Evolutionary conservation across 2,888 invertebrate species (phyloP).

Genomic region (Chalcosyrphus nemorum): DNA sequence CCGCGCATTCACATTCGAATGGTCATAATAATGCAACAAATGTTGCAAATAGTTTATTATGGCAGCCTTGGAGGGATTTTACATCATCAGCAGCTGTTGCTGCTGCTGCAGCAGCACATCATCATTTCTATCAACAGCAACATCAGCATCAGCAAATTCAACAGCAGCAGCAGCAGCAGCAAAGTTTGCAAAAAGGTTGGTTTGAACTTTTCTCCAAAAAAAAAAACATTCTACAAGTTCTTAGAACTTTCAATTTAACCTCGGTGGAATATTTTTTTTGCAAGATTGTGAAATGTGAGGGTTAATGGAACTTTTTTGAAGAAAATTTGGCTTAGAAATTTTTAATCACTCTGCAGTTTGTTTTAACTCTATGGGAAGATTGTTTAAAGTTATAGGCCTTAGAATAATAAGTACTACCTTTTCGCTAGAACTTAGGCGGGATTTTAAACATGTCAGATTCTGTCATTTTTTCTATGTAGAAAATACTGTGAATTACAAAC

Average conservation of each 20-base stretch:
- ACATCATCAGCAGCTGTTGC: slow-evolving; percentile 77
- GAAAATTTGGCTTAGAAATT: too few relatives aligned
- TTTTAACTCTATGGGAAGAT: too few relatives aligned
- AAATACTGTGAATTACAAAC: too few relatives aligned
- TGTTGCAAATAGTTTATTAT: slow-evolving; percentile 79
- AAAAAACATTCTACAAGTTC: not conserved
- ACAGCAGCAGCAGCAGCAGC: slow-evolving; percentile 76
- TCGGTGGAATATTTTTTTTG: not conserved
- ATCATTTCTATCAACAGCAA: slow-evolving; percentile 79
- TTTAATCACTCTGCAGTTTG: too few relatives aligned
- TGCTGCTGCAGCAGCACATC: slow-evolving; percentile 76
- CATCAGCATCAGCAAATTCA: slow-evolving; percentile 76
- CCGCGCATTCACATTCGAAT: slow-evolving; percentile 44
- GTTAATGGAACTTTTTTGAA: too few relatives aligned
- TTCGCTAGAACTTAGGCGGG: too few relatives aligned
- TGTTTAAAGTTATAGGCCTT: too few relatives aligned
- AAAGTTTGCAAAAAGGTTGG: slow-evolving; percentile 77
- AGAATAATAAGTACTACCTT: too few relatives aligned
- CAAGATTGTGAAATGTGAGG: not conserved
- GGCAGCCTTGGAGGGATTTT: slow-evolving; percentile 81
- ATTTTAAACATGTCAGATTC: too few relatives aligned
- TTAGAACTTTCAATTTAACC: not conserved
- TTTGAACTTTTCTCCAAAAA: not conserved
- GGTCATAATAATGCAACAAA: slow-evolving; percentile 74
- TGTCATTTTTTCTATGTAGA: too few relatives aligned